Percentiles rank a stretch among this genome's conserved stretches.
Conservation (phyloP, 2,113 vertebrate genomes). For the Sceloporus undulatus region DNA sequence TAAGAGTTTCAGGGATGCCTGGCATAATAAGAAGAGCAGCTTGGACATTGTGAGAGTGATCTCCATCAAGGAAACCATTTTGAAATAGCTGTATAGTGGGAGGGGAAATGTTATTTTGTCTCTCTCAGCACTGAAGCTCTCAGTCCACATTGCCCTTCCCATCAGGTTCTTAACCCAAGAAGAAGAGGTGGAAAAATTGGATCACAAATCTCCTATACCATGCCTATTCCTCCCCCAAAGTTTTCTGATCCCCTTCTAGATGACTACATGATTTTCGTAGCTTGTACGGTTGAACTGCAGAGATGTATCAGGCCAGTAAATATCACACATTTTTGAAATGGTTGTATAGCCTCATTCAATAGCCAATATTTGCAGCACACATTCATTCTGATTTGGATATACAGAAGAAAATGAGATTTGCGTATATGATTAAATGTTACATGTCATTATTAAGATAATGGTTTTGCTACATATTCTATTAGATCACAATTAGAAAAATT, state of each 20-base stretch:
- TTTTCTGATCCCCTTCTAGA: constrained; percentile 4
- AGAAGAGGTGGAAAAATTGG: neutral
- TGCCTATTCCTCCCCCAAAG: neutral
- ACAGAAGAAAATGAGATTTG: constrained; percentile 64
- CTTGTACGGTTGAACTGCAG: constrained; percentile 17
- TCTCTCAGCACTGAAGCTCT: neutral
- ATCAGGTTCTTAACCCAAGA: neutral
- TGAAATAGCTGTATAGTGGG: too few species aligned
- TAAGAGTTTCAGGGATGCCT: too few species aligned
- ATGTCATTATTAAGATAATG: neutral
- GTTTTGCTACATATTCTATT: neutral
- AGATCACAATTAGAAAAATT: neutral
- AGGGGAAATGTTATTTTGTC: too few species aligned
- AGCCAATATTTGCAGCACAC: constrained; percentile 38
- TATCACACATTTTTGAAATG: constrained; percentile 56
- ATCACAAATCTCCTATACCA: neutral
- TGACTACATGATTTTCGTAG: constrained; percentile 19
- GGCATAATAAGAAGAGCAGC: neutral
- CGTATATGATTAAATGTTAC: neutral
- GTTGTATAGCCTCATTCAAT: constrained; percentile 49
- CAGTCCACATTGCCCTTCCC: neutral
- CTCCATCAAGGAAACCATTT: neutral
- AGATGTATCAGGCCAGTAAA: constrained; percentile 45
- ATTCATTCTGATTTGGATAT: constrained; percentile 56
- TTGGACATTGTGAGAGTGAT: neutral